phyloP scores from a whole-genome alignment of 2,797 vertebrate genomes.

The Eulemur rubriventer region DNA sequence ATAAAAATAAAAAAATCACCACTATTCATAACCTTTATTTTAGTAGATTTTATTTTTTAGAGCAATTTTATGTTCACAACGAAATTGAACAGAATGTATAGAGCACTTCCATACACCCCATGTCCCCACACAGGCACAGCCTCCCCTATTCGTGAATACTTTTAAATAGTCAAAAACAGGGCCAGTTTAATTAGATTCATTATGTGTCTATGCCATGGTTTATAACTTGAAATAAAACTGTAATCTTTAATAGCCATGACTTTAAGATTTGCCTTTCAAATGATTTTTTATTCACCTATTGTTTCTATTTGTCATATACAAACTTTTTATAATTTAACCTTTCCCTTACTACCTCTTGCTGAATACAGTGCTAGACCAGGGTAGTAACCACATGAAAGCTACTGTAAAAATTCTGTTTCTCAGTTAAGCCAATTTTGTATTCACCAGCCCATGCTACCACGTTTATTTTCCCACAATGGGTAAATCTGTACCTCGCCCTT shows the following conservation, averaged over 20 bases:
- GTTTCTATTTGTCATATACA: not conserved
- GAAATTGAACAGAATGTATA: not conserved
- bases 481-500: not conserved
- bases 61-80: not conserved
- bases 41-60: not conserved
- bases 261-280: not conserved
- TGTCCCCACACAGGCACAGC: not conserved
- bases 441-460: rapidly evolving
- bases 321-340: not conserved
- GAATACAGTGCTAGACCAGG: not conserved
- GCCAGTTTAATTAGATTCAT: not conserved
- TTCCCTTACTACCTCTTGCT: rapidly evolving
- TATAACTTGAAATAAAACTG: not conserved
- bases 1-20: not conserved
- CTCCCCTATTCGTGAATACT: not conserved
- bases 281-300: not conserved
- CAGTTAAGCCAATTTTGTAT: not conserved
- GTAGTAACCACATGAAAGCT: not conserved
- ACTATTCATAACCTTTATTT: not conserved
- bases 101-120: not conserved
- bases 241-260: not conserved
- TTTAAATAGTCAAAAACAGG: not conserved
- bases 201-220: not conserved
- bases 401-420: not conserved
- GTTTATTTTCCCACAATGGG: not conserved